Evolutionary conservation across 2,888 invertebrate genomes (phyloP).

Genomic region (Chrysodeixis includens): DNA sequence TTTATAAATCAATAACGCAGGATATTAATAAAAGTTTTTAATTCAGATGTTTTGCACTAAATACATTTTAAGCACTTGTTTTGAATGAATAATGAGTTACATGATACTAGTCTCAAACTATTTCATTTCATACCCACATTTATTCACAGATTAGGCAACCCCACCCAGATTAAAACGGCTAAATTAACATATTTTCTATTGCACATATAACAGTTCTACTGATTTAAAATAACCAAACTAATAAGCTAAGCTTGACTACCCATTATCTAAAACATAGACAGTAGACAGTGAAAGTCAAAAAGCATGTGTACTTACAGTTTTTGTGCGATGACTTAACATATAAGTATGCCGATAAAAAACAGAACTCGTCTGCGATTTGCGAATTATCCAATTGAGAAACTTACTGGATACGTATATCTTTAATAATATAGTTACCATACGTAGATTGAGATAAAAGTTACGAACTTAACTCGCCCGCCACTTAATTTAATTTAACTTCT

Average conservation of each 20-base stretch:
- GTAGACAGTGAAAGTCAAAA: conserved; percentile 53
- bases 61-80: background rate
- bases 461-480: no score
- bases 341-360: conserved; percentile 32
- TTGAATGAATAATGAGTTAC: background rate
- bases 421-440: background rate
- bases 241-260: background rate
- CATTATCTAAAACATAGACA: background rate
- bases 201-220: background rate
- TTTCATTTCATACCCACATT: background rate
- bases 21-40: background rate
- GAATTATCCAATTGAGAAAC: background rate
- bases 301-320: conserved; percentile 30
- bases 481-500: no score
- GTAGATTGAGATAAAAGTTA: no score
- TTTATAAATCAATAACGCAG: background rate
- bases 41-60: background rate
- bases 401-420: background rate
- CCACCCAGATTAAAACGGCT: background rate
- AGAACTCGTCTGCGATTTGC: conserved; percentile 5
- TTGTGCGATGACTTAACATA: conserved; percentile 38
- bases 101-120: background rate
- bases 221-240: no score
- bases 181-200: background rate
- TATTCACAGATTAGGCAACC: background rate